Evolutionary conservation across 2,797 vertebrate genomes (phyloP), one percentile per base, ranked within the genome.

Genomic region (Lagodon rhomboides): DNA sequence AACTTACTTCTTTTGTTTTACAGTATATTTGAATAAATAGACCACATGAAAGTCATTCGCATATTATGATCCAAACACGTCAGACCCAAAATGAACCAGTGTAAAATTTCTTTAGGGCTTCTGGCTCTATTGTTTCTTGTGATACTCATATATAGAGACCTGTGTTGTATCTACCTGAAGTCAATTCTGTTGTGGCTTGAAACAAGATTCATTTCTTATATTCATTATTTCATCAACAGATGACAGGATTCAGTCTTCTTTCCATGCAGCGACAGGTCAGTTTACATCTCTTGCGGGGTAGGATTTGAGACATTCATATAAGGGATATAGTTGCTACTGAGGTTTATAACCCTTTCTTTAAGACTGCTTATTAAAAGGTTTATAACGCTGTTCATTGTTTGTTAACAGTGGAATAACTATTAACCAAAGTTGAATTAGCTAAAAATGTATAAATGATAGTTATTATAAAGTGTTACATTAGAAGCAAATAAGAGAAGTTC

Each of bases 251-350:
- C 9, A 0, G n/a, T 20, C 18, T 58, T 3, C 0, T 62, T 22
- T 23, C 9, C 49, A 23, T 62, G 4, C 8, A 49, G 17, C 17
- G 58, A 72, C 13, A 77, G 69, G 47, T 74, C 27, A 25, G 73
- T 18, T 34, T 49, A 6, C n/a, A n/a, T 56, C 47, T 22, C 60
- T 38, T 49, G 13, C 12, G 12, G 10, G 15, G 23, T 41, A 51
- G 20, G 15, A n/a, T 58, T 58, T 7, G 22, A 8, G 41, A 25
- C 13, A 38, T 25, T 60, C 0, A 11, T n/a, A 16, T 62, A 27
- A 58, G 22, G 11, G 30, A 34, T 34, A 1, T 34, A 34, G 30
- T 7, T 34, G 30, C 6, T 34, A 34, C 30, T 34, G 30, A 7
- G 5, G 5, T 30, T 30, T 30, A 30, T 4, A 30, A 30, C 30